phyloP scores from a whole-genome alignment of 2,113 vertebrate genomes.

The Alethe castanea region DNA sequence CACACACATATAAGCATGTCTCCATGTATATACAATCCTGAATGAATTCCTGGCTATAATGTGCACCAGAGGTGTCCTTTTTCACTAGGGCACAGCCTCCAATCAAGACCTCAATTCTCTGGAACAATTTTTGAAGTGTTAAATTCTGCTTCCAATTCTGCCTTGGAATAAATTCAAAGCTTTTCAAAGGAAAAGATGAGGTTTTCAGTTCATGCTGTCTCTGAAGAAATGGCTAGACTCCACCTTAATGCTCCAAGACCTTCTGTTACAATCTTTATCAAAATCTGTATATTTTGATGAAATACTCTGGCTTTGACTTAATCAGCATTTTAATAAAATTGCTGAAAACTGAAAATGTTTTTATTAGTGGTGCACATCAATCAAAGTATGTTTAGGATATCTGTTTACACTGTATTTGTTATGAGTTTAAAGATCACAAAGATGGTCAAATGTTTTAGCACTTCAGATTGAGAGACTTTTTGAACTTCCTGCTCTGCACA shows the following conservation, averaged over 20 bases:
- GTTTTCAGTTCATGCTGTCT: background rate
- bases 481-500: constrained; percentile 12
- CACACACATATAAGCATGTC: background rate
- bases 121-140: background rate
- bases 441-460: background rate
- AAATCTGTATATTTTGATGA: background rate
- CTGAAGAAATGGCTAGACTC: background rate
- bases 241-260: background rate
- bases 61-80: background rate
- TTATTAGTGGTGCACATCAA: background rate
- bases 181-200: background rate
- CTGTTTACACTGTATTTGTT: background rate
- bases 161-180: background rate
- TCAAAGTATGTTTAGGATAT: background rate
- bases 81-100: background rate
- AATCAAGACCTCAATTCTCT: background rate
- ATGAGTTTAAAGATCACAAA: background rate
- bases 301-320: background rate
- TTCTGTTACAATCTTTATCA: background rate
- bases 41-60: background rate
- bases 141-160: background rate
- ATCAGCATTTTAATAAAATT: background rate
- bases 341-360: background rate
- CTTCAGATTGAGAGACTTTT: background rate
- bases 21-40: rapidly evolving